A percentile compares a stretch with the other conserved stretches of the same genome.
Evolutionary conservation across 2,113 vertebrate genomes (phyloP).

Genomic region (Hippocampus abdominalis): DNA sequence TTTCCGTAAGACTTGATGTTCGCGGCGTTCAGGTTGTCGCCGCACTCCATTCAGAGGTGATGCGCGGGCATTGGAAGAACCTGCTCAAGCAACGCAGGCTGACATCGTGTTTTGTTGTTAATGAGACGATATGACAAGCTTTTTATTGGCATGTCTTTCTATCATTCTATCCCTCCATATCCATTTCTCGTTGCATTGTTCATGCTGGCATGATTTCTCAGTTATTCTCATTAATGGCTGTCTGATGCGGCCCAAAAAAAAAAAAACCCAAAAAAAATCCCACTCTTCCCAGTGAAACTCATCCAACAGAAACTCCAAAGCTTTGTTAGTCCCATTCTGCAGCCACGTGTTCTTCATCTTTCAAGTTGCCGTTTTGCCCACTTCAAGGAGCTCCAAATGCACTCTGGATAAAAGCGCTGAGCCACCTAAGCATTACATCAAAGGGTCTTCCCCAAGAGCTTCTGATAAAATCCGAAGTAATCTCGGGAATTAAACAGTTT

Average conservation of each 20-base stretch:
- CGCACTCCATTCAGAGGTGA: constrained; percentile 18
- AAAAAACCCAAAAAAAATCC: not conserved
- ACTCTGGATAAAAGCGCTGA: too few species aligned
- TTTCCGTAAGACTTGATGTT: constrained; percentile 51
- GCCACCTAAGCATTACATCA: too few species aligned
- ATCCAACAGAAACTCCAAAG: not conserved
- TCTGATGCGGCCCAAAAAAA: not conserved
- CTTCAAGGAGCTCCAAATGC: too few species aligned
- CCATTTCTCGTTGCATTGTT: constrained; percentile 1
- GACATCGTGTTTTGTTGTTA: constrained; percentile 10
- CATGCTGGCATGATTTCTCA: not conserved
- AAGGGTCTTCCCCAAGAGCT: too few species aligned
- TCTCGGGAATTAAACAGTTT: not conserved
- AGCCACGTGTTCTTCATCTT: too few species aligned
- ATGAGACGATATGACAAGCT: not conserved
- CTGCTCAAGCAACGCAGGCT: constrained; percentile 12
- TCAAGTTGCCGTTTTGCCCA: too few species aligned
- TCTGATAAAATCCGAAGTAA: too few species aligned
- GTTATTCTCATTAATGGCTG: not conserved
- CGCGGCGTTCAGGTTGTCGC: constrained; percentile 18
- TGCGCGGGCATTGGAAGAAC: constrained; percentile 13
- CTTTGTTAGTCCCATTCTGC: not conserved
- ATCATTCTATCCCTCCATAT: constrained; percentile 1
- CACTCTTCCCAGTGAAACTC: not conserved
- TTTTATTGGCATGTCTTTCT: not conserved